Conservation (phyloP, 2,113 vertebrate species). For the Chaenogobius annularis region DNA sequence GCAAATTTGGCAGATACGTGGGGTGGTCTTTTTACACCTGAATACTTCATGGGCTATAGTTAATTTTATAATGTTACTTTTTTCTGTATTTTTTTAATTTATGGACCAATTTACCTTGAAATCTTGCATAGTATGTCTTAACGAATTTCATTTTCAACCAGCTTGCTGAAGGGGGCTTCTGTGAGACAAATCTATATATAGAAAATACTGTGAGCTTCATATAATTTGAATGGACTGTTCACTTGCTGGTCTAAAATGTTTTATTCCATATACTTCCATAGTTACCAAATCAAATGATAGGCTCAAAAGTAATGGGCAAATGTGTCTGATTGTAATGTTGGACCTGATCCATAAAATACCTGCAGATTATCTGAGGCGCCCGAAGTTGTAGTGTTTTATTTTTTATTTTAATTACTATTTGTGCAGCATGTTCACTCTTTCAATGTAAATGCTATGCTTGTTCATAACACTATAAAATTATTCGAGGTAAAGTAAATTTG, state of each 20-base stretch:
- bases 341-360: conserved; percentile 31
- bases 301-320: conserved; percentile 53
- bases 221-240: conserved; percentile 53
- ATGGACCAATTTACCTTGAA: background rate
- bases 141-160: conserved; percentile 24
- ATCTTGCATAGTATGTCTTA: background rate
- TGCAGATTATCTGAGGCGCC: conserved; percentile 20
- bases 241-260: conserved; percentile 41
- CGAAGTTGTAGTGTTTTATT: conserved; percentile 15
- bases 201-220: conserved; percentile 50
- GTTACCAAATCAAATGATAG: conserved; percentile 58
- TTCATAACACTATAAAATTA: conserved; percentile 59
- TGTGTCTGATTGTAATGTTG: conserved; percentile 65
- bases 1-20: no score
- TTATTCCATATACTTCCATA: conserved; percentile 41
- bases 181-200: conserved; percentile 30
- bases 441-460: conserved; percentile 71
- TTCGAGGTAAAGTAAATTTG: conserved; percentile 17
- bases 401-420: conserved; percentile 55
- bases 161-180: conserved; percentile 21
- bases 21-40: background rate
- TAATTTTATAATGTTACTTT: no score
- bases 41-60: background rate
- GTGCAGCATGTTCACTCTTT: conserved; percentile 77
- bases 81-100: background rate